Base-by-base conservation (phyloP, 2,888 invertebrate genomes). In the Athrips mouffetella region DNA sequence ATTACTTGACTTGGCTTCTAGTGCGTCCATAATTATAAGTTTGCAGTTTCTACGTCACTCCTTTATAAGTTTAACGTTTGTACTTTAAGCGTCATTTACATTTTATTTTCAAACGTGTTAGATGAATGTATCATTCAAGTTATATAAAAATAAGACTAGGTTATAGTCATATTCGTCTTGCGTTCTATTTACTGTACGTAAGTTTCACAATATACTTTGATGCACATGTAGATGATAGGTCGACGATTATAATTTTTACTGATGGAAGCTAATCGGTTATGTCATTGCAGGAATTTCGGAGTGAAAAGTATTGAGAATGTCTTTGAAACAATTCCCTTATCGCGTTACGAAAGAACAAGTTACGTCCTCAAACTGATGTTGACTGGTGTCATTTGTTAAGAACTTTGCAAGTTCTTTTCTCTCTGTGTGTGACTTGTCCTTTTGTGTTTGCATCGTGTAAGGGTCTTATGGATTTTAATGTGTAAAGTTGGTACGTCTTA, bases 1-100 rank as follows among this genome's bases (percentile, higher is more conserved):
- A 76, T 76, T 76, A 78, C 78, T 80, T 80, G 80, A 84, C 74
- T 80, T 81, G 80, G 85, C 86, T 84, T 83, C 84, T 80, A 77
- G 73, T 73, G 67, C 67, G 70, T 75, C 73, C 66, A 62, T 44
- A 30, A 10, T n/a, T 67, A 70, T 82, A 73, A 76, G 73, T 80
- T 84, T 69, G 80, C 82, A 76, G 71, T 68, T 76, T 76, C 73
- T 76, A 70, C 65, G 73, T 76, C 79, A 78, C 71, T 61, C 65
- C 56, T 67, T 66, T 70, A 72, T 68, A 67, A 70, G 68, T 67
- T 76, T 80, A 76, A 80, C 73, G 73, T 75, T 77, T 72, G 74
- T 80, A 83, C 72, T 76, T 67, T 77, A 81, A 77, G 79, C 59
- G 67, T 49, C 48, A 41, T 70, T 59, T 59, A 62, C 58, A 58